These are phyloP conservation scores for Pantelozetes paolii DNA, from an alignment of 2,888 invertebrate species.

Conservation along the genomic window DNA sequence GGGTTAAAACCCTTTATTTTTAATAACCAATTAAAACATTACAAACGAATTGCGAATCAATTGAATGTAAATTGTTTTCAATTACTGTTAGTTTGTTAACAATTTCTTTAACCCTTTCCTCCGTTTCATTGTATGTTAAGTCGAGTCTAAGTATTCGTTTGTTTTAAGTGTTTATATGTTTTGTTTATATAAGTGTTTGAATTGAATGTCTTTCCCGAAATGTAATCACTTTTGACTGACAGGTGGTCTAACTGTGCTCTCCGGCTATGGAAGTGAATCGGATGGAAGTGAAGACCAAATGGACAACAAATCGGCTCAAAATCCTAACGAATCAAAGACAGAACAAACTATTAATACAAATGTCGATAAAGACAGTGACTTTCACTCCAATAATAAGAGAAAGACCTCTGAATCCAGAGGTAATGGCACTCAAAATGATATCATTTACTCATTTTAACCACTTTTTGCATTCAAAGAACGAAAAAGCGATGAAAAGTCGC, in stretches of 20 bases:
- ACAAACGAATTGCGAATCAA: background rate
- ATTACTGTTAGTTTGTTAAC: no score
- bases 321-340: constrained; percentile 38
- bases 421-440: background rate
- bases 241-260: constrained; percentile 39
- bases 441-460: background rate
- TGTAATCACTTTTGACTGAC: background rate
- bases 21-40: background rate
- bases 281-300: constrained; percentile 59
- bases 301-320: constrained; percentile 21
- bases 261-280: constrained; percentile 60
- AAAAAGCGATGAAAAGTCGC: background rate
- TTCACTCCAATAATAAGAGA: no score
- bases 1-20: background rate
- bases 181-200: background rate
- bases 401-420: background rate
- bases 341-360: constrained; percentile 35
- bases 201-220: background rate
- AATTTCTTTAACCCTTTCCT: no score
- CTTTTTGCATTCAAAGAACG: background rate
- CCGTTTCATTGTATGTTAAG: no score
- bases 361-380: background rate
- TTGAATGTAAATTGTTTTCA: constrained; percentile 4
- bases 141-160: constrained; percentile 45
- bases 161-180: constrained; percentile 51